Evolutionary conservation across 2,113 vertebrate species (phyloP).

Genomic region (Oreocharis arfaki): DNA sequence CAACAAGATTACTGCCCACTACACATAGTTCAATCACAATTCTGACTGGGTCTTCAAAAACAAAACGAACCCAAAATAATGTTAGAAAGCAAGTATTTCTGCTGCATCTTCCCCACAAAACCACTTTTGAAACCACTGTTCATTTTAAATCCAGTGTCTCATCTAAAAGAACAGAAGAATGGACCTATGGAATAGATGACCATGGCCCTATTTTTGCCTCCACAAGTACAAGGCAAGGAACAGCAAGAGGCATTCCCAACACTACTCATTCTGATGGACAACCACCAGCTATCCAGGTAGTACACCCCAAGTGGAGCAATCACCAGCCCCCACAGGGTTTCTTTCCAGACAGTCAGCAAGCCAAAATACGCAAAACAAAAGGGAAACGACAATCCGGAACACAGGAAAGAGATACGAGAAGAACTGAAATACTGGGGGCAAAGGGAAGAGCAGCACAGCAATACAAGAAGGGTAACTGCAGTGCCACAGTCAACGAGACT

Average conservation of each 20-base stretch:
- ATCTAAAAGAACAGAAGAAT: neutral
- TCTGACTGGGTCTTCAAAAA: neutral
- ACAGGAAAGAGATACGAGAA: fast-evolving
- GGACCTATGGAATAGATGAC: neutral
- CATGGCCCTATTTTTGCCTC: neutral
- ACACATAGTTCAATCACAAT: neutral
- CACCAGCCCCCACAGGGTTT: neutral
- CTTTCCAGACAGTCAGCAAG: neutral
- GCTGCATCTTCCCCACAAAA: neutral
- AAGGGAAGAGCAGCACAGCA: neutral
- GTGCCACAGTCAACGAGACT: neutral
- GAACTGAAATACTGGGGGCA: neutral
- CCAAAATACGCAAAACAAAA: neutral
- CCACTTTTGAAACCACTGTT: neutral
- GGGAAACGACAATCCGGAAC: neutral
- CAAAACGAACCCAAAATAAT: neutral
- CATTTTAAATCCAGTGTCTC: neutral
- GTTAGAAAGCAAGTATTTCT: neutral
- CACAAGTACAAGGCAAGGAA: neutral
- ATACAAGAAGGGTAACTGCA: neutral
- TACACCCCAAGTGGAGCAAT: neutral
- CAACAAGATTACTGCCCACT: neutral
- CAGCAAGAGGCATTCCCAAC: neutral
- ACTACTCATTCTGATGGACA: neutral
- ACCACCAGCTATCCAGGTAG: fast-evolving